phyloP scores from a whole-genome alignment of 2,888 invertebrate species.

The Erebia palarica region DNA sequence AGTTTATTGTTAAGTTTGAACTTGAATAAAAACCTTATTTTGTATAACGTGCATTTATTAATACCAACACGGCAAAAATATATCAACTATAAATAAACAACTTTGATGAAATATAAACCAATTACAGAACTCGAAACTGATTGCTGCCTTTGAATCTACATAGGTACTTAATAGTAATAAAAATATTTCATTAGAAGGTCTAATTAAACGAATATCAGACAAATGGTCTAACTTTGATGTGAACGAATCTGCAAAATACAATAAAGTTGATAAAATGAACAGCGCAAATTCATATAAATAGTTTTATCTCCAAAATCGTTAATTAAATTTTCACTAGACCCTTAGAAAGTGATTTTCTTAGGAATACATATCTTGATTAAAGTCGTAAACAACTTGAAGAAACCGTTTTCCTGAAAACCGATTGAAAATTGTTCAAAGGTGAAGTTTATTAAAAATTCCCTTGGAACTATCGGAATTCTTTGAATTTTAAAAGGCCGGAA shows the following conservation, averaged over 20 bases:
- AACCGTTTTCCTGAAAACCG: constrained; percentile 40
- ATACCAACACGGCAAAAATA: too few species aligned
- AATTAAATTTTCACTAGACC: constrained; percentile 18
- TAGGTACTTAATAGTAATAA: too few species aligned
- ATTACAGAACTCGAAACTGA: too few species aligned
- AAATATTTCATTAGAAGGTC: too few species aligned
- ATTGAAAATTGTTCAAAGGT: constrained; percentile 43
- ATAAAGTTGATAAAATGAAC: neutral
- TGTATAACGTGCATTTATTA: neutral
- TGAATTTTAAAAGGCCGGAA: neutral
- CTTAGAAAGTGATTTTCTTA: constrained; percentile 30
- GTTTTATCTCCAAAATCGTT: constrained; percentile 5
- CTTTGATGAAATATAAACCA: too few species aligned
- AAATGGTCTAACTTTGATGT: too few species aligned
- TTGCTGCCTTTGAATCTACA: too few species aligned
- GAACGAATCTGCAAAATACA: too few species aligned
- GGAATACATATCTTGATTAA: constrained; percentile 58
- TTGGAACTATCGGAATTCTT: constrained; percentile 24
- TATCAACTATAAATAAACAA: too few species aligned
- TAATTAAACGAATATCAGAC: too few species aligned
- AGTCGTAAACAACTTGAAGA: constrained; percentile 52
- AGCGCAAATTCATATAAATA: constrained; percentile 1
- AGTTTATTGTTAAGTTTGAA: neutral
- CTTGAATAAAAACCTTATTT: neutral
- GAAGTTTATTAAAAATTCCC: constrained; percentile 40